Conservation (phyloP, 2,888 invertebrate genomes). For the Cistogaster globosa region DNA sequence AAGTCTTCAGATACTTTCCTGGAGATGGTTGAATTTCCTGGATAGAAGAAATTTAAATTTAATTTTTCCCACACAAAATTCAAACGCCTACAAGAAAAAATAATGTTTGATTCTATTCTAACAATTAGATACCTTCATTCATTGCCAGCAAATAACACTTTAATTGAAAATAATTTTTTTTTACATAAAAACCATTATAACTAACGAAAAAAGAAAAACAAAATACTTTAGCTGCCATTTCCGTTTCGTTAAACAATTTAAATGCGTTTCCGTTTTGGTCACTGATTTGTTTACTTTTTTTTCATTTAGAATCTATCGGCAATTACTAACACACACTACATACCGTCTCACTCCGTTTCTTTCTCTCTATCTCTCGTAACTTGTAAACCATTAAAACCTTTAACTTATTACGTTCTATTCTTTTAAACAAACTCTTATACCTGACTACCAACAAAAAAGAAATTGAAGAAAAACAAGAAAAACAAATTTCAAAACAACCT, state of each 20-base stretch:
- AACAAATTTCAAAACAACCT: background rate
- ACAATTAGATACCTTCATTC: no score
- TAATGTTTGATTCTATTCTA: no score
- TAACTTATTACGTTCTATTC: background rate
- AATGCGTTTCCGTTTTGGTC: conserved; percentile 69
- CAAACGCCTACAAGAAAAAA: no score
- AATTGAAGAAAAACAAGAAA: background rate
- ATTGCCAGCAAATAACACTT: no score
- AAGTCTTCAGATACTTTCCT: no score
- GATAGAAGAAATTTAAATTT: no score
- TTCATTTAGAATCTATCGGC: conserved; percentile 34
- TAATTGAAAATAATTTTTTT: background rate
- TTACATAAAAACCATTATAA: no score
- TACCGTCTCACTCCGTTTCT: background rate
- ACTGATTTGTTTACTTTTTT: conserved; percentile 48
- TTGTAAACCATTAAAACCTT: background rate
- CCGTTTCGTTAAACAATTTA: conserved; percentile 65
- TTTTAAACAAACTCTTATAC: background rate
- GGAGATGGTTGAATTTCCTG: no score
- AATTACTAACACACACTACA: background rate
- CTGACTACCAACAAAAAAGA: background rate
- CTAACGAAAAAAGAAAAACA: background rate
- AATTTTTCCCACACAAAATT: no score
- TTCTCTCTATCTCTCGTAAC: background rate
- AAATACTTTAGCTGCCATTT: conserved; percentile 55